Evolutionary conservation across 2,113 vertebrate genomes (phyloP), one percentile per base, ranked within the genome.

Genomic region (Microtus montanus): DNA sequence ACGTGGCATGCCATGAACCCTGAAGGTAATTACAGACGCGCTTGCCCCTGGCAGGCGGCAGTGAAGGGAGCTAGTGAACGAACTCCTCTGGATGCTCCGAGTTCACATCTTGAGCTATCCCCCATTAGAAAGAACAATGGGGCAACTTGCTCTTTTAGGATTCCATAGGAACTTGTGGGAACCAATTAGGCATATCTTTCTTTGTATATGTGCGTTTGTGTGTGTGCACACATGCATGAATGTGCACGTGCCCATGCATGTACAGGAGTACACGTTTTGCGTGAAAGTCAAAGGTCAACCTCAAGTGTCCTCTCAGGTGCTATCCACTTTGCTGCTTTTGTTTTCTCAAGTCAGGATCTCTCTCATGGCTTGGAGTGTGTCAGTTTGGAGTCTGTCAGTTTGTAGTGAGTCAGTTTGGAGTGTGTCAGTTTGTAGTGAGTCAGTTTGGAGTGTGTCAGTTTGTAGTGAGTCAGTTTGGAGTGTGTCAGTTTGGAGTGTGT

Each of bases 151-250:
- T 49, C 64, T 44, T 87, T 64, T 35, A 24, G 7, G 64, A 85
- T 68, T 94, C 54, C 70, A 2, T 79, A 61, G 5, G n/a, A 64
- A 78, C 70, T 80, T 33, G 1, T 5, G 64, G 30, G 44, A n/a
- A 52, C 19, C 13, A 7, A 35, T 38, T 12, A 19, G 0, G 3
- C 54, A 22, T 26, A 4, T 5, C 15, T 44, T 4, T n/a, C 68
- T 41, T n/a, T 71, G 74, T 30, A 7, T 70, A 17, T 49, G 17
- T 54, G 49, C n/a, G 33, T 58, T 20, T 83, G 54, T 61, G 79
- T 82, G 79, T 79, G 17, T 54, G 49, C 5, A 7, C 41, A 24
- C 28, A 15, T 8, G 24, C 26, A 24, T 44, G 6, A 8, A 8
- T 84, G 2, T 64, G 30, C 7, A 64, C 26, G 14, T 35, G 28